phyloP scores from a whole-genome alignment of 37 sponge, comb jelly and placozoan species.

The Crambe crambe region DNA sequence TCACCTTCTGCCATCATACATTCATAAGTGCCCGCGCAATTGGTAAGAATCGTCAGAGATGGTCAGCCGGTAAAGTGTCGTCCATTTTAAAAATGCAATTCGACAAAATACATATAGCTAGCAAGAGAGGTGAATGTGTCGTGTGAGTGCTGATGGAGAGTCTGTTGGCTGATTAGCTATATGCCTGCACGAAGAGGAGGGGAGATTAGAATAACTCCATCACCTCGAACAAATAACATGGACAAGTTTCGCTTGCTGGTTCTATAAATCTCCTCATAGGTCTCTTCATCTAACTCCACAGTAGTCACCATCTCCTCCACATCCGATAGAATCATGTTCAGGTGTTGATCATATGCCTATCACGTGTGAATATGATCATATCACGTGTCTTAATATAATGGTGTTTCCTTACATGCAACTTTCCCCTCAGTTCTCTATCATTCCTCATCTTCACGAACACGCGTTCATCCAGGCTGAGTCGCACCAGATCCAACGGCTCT shows the following conservation, averaged over 20 bases:
- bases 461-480: conserved; percentile 93
- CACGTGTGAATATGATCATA: neutral
- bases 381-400: neutral
- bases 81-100: neutral
- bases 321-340: conserved; percentile 97
- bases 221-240: conserved; percentile 98
- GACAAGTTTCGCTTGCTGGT: conserved; percentile 87
- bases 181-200: conserved; percentile 81
- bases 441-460: conserved; percentile 96
- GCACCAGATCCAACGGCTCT: conserved; percentile 94
- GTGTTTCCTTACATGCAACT: conserved; percentile 92
- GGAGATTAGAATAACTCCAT: conserved; percentile 97
- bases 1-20: too few species aligned
- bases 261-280: conserved; percentile 97
- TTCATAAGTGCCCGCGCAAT: too few species aligned
- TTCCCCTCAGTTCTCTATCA: conserved; percentile 93
- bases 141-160: too few species aligned
- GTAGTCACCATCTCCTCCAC: conserved; percentile 97
- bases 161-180: too few species aligned
- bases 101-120: neutral
- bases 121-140: neutral
- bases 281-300: conserved; percentile 96
- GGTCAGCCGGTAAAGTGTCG: neutral
- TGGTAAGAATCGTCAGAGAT: too few species aligned
- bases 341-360: conserved; percentile 97